A percentile compares a stretch with the other conserved stretches of the same genome.
phyloP scores from a whole-genome alignment of 2,113 vertebrate genomes.

The Marmota monax region DNA sequence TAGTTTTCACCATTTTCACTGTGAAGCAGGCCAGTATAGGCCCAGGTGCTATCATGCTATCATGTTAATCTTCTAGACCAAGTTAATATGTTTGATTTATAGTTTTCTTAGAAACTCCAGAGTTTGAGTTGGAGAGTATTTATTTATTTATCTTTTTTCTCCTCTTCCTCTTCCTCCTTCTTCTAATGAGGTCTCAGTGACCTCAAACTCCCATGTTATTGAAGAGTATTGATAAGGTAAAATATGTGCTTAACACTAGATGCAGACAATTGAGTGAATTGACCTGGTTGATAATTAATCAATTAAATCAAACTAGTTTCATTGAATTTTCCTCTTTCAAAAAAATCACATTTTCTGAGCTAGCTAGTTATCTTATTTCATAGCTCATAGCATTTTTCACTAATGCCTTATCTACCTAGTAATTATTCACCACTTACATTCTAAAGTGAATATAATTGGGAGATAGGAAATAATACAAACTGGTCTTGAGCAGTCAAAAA shows the following conservation, averaged over 20 bases:
- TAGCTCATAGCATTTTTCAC: background rate
- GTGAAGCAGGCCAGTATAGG: background rate
- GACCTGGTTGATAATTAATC: background rate
- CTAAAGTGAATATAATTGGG: background rate
- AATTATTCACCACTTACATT: background rate
- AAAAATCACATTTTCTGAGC: background rate
- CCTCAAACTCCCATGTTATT: background rate
- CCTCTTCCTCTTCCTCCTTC: background rate
- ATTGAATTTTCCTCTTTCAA: conserved; percentile 43
- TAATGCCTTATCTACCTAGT: background rate
- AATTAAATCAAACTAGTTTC: conserved; percentile 42
- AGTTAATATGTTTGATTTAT: conserved; percentile 39
- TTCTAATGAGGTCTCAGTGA: background rate
- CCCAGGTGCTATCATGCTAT: background rate
- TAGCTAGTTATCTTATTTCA: background rate
- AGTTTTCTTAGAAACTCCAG: background rate
- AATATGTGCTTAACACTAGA: background rate
- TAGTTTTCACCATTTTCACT: background rate
- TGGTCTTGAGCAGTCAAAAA: background rate
- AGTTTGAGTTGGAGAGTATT: background rate
- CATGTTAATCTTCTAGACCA: background rate
- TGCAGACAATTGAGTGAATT: background rate
- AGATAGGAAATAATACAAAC: conserved; percentile 37
- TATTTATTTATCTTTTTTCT: background rate
- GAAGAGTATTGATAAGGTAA: background rate